Evolutionary conservation across 2,888 invertebrate species (phyloP), one percentile per base, ranked within the genome.

Genomic region (Cyclophora albipunctata): DNA sequence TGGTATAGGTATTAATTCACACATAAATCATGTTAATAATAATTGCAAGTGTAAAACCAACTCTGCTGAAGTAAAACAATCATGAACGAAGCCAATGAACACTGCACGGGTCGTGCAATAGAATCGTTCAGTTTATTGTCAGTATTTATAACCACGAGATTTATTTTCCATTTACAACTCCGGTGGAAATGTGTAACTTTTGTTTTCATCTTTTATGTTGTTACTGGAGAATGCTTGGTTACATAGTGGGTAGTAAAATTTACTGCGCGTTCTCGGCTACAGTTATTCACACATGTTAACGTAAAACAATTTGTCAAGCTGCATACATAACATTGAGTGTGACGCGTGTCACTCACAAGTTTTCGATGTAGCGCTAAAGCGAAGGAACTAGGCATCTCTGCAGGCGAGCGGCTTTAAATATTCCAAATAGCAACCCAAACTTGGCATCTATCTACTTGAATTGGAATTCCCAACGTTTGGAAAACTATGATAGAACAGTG

Each of bases 281-380:
- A 54, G 52, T 48, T 50, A 53, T 57, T 52, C 45, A 34, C 52
- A 47, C 58, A 58, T 58, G 60, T 50, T 58, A 55, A 58, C 59
- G 60, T 60, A 55, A 44, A 67, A 66, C 66, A 62, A 68, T 70
- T 64, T 59, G 49, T 62, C 54, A 61, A 68, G 58, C 52, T 45
- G 50, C 48, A 54, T 45, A 49, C 48, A 54, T 53, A 45, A 51
- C 49, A 34, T 35, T 34, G 49, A 59, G 48, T 49, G 20, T 54
- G 58, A 54, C 58, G 66, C 57, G 51, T 51, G 56, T 59, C 58
- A 55, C 51, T 46, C 58, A 55, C 59, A 63, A 70, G 60, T 62
- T 66, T 43, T 51, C 58, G 54, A 56, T 50, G 53, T 47, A 50
- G 20, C 41, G 49, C 40, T 42, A 42, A 34, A 45, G 51, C 48